Evolutionary conservation across 2,888 invertebrate genomes (phyloP), one percentile per base, ranked within the genome.

Genomic region (Melitaea athalia): DNA sequence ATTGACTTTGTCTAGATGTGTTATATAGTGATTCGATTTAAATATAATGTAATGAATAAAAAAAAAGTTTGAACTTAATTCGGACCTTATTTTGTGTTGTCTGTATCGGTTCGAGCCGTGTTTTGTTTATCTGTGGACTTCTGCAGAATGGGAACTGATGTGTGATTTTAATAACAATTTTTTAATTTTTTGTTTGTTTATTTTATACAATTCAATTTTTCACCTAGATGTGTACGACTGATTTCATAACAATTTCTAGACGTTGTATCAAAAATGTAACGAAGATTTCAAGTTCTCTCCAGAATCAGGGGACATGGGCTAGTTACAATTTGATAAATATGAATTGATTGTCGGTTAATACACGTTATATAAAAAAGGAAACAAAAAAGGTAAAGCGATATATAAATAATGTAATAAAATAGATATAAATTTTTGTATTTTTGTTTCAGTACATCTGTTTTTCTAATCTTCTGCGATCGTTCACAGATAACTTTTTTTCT

Each of bases 1-100:
- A 85, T 87, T 84, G 85, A 86, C 86, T 49, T 75, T 74, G 85
- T 86, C 84, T 88, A 87, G 85, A 85, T 88, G 84, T 89, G 86
- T 89, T 87, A 85, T 85, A 89, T 88, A 89, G 86, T 82, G 81
- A 84, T 86, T 88, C 81, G 81, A 86, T 85, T 82, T 85, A 83
- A 78, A 81, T 79, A 82, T 49, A 49, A n/a, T 49, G n/a, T 45
- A 78, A 80, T 38, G 2, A 38, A 38, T 24, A 38, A 57, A 61
- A 55, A 61, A 66, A 69, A 66, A 61, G 60, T 57, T 65, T 31
- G 72, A 69, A 69, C 67, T 67, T 70, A 74, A 75, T 74, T 77
- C 74, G 47, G 75, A 77, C 74, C 70, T 78, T 80, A 76, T 81
- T 84, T 83, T 79, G 78, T 84, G 81, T 79, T 78, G 80, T 84